These are phyloP conservation scores for Tricholauxania praeusta DNA, from an alignment of 2,888 invertebrate species.

Conservation along the genomic window DNA sequence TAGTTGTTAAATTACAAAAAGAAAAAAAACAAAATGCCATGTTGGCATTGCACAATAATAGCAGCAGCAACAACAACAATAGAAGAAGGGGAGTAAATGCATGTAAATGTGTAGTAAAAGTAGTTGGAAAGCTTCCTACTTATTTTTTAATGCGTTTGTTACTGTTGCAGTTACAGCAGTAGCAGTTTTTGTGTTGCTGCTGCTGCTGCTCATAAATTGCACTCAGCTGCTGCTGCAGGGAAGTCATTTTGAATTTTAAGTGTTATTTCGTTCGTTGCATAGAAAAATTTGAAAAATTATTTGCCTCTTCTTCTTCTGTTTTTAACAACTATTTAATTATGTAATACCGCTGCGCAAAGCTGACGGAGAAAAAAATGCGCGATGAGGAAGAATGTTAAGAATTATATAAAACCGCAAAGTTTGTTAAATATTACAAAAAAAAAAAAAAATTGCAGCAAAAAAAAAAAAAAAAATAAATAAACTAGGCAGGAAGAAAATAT, in stretches of 20 bases:
- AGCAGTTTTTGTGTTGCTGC: not conserved
- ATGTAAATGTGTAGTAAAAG: conserved; percentile 17
- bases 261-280: not conserved
- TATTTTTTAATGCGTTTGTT: conserved; percentile 22
- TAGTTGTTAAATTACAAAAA: not conserved
- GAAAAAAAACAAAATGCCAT: not conserved
- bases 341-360: conserved; percentile 7
- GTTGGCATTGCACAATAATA: conserved; percentile 6
- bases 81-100: conserved; percentile 12
- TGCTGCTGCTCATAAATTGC: conserved; percentile 1
- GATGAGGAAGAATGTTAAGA: conserved; percentile 15
- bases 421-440: not conserved
- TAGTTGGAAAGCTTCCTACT: conserved; percentile 22
- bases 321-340: conserved; percentile 25
- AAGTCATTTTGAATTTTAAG: conserved; percentile 8
- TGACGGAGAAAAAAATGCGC: not conserved
- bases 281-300: conserved; percentile 3
- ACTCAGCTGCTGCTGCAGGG: conserved; percentile 13
- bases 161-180: not conserved
- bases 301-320: no score
- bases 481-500: not conserved
- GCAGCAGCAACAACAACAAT: not conserved
- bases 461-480: not conserved
- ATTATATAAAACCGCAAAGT: conserved; percentile 14
- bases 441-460: not conserved